Evolutionary conservation across 1,140 invertebrate genomes (phyloP), one percentile per base, ranked within the genome.

Genomic region (Forficula auricularia): DNA sequence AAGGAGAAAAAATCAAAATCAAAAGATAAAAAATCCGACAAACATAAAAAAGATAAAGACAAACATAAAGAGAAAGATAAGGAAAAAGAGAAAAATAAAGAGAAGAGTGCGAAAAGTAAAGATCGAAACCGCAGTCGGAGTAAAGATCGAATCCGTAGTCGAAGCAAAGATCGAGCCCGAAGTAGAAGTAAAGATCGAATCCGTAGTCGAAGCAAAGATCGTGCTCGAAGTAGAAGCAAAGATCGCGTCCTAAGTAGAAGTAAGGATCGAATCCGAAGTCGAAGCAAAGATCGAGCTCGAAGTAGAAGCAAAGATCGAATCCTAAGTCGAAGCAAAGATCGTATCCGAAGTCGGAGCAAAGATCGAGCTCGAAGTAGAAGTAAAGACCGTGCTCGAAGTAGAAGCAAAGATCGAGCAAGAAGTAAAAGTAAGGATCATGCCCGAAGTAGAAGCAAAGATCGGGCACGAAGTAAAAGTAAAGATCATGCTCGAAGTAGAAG

Each of bases 1-100:
- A 44, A 35, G 49, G 44, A 54, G 50, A 40, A 58, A 54, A 52
- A 53, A 42, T 42, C 52, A 56, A 56, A 40, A 40, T 45, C 37
- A 46, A 51, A 54, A 55, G 48, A 60, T 34, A 48, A 50, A 51
- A 44, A 14, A 36, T 36, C 34, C 14, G 34, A 36, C 8, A 16
- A 36, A 16, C 34, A 36, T 9, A 36, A 38, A 16, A 38, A 36
- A 19, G 32, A 41, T 19, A 42, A 45, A 19, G 40, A 40, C 10
- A 41, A 37, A 33, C 22, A 40, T n/a, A 16, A 27, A 19, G 35
- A 39, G 12, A 38, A 60, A 9, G 46, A 44, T 27, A 61, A 56
- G 20, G 34, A 43, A 40, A 45, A 40, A 39, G 16, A 16, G 13
- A 38, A 37, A 44, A 37, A 43, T 19, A 32, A 37, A 19, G 20